Evolutionary conservation across 2,797 vertebrate species (phyloP).

Genomic region (Malurus splendens): DNA sequence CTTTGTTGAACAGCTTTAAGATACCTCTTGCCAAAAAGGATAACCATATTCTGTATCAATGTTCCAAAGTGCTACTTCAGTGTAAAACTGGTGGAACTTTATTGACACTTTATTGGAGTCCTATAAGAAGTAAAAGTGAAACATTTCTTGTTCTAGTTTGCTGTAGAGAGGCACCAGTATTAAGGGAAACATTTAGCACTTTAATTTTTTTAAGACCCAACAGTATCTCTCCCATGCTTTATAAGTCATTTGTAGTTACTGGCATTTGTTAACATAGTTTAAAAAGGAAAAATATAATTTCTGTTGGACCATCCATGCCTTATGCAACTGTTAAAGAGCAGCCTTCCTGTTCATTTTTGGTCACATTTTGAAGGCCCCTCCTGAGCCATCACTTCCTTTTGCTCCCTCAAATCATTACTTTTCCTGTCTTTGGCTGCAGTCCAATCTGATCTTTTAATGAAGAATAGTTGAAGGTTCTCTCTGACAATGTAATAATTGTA

Average conservation of each 20-base stretch:
- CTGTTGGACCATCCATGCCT: constrained; percentile 18
- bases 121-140: neutral
- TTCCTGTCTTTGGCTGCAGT: neutral
- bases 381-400: neutral
- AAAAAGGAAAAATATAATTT: neutral
- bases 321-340: neutral
- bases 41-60: neutral
- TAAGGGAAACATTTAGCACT: constrained; percentile 27
- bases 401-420: neutral
- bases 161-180: neutral
- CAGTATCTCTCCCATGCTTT: neutral
- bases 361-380: neutral
- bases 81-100: constrained; percentile 9
- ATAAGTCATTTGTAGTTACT: neutral
- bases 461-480: constrained; percentile 61
- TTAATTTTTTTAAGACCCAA: neutral
- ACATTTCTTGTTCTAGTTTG: neutral
- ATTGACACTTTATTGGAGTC: neutral
- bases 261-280: neutral
- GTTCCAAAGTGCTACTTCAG: constrained; percentile 36
- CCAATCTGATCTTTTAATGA: neutral
- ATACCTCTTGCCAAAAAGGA: constrained; percentile 52
- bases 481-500: neutral
- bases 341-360: neutral
- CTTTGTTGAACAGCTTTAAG: constrained; percentile 53